These are phyloP conservation scores for Rhabdophis nuchalis DNA, from an alignment of 2,797 vertebrate species.

Conservation along the genomic window DNA sequence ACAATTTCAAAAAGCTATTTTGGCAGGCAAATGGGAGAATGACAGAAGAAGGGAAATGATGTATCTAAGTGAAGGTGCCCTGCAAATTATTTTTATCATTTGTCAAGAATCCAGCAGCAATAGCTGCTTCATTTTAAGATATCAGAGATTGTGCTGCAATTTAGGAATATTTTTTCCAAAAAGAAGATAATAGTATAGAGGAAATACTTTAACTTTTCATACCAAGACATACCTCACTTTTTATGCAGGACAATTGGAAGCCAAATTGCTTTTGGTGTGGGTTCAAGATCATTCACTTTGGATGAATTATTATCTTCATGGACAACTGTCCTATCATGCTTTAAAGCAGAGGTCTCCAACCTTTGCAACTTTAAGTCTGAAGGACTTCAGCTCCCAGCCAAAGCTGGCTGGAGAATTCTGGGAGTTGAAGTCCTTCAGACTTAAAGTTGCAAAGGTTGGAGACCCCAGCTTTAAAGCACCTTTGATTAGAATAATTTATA, in stretches of 20 bases:
- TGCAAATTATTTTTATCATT: background rate
- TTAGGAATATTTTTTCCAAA: background rate
- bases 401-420: too few relatives aligned
- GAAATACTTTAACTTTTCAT: background rate
- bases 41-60: background rate
- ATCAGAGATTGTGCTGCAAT: background rate
- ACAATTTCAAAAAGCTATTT: constrained; percentile 26
- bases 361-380: too few relatives aligned
- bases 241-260: background rate
- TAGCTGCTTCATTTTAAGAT: constrained; percentile 14
- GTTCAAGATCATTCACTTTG: background rate
- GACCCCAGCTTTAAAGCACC: background rate
- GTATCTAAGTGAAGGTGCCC: background rate
- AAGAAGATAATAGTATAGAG: background rate
- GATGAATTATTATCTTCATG: background rate
- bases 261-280: background rate
- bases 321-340: background rate
- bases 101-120: constrained; percentile 11
- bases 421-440: too few relatives aligned
- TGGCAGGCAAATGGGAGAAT: background rate
- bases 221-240: background rate
- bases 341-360: too few relatives aligned
- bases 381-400: too few relatives aligned
- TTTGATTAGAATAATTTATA: background rate
- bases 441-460: too few relatives aligned